phyloP scores from a whole-genome alignment of 1,140 invertebrate genomes.

The Eumaeus atala region DNA sequence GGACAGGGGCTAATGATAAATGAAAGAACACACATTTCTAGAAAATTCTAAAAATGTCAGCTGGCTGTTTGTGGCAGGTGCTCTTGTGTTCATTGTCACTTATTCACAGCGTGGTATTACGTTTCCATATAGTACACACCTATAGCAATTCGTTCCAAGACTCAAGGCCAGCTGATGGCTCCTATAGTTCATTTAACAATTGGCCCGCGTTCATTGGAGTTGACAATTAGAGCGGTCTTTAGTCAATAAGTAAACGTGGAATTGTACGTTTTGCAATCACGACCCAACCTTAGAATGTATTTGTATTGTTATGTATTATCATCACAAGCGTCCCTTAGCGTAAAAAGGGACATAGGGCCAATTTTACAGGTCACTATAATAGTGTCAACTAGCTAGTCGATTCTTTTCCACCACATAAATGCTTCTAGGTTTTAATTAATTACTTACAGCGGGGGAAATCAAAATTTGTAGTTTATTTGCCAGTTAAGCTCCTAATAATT shows the following conservation, averaged over 20 bases:
- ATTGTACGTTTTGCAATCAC: not conserved
- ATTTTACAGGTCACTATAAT: too few relatives aligned
- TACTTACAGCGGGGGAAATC: too few relatives aligned
- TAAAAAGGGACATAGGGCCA: too few relatives aligned
- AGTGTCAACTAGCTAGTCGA: too few relatives aligned
- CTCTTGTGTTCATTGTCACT: not conserved
- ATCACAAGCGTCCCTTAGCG: not conserved
- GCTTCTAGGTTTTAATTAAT: too few relatives aligned
- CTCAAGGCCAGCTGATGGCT: slow-evolving; percentile 12
- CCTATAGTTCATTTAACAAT: slow-evolving; percentile 13
- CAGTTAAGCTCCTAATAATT: too few relatives aligned
- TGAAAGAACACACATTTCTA: too few relatives aligned
- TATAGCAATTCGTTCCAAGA: slow-evolving; percentile 14
- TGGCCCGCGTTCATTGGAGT: slow-evolving; percentile 4
- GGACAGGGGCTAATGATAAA: too few relatives aligned
- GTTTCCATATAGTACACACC: too few relatives aligned
- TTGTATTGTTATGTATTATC: not conserved
- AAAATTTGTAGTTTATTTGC: too few relatives aligned
- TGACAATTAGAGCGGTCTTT: slow-evolving; percentile 1
- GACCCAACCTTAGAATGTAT: not conserved
- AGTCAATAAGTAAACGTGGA: not conserved
- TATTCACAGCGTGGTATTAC: not conserved
- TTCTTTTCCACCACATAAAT: too few relatives aligned
- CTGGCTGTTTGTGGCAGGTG: too few relatives aligned
- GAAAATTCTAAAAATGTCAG: not conserved